These are phyloP conservation scores for Spermophilus dauricus DNA, from an alignment of 2,113 vertebrate genomes.

Conservation along the genomic window DNA sequence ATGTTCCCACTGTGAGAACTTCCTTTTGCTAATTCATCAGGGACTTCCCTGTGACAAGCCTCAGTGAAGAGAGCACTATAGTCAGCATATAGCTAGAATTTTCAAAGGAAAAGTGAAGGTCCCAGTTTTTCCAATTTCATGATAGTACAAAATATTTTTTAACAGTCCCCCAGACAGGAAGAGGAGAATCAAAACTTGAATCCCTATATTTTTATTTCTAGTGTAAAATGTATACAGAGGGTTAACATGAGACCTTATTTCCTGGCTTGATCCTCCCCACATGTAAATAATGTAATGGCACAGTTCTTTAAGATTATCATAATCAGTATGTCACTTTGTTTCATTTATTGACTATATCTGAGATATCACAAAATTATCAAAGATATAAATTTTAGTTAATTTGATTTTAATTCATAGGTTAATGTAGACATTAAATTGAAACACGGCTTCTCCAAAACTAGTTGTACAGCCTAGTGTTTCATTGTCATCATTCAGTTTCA, in stretches of 20 bases:
- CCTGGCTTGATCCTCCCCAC: background rate
- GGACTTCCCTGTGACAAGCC: background rate
- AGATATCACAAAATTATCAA: background rate
- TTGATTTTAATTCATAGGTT: slow-evolving; percentile 41
- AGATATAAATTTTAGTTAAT: background rate
- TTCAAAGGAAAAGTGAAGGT: background rate
- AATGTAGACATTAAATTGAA: slow-evolving; percentile 40
- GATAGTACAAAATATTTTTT: background rate
- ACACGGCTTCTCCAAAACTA: background rate
- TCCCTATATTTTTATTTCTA: slow-evolving; percentile 12
- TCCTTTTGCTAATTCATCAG: background rate
- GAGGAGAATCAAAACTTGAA: slow-evolving; percentile 2
- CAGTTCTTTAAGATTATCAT: slow-evolving; percentile 4
- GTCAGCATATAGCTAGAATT: background rate
- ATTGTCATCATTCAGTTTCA: slow-evolving; percentile 60
- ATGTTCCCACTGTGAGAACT: background rate
- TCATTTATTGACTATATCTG: background rate
- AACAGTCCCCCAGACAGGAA: slow-evolving; percentile 16
- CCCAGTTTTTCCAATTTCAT: background rate
- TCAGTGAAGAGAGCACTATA: background rate
- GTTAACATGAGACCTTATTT: background rate
- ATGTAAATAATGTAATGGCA: slow-evolving; percentile 27
- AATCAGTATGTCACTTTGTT: slow-evolving; percentile 19
- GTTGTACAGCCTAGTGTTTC: slow-evolving; percentile 16
- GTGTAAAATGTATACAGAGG: background rate